phyloP scores from a whole-genome alignment of 2,797 vertebrate species.

The Smutsia gigantea region DNA sequence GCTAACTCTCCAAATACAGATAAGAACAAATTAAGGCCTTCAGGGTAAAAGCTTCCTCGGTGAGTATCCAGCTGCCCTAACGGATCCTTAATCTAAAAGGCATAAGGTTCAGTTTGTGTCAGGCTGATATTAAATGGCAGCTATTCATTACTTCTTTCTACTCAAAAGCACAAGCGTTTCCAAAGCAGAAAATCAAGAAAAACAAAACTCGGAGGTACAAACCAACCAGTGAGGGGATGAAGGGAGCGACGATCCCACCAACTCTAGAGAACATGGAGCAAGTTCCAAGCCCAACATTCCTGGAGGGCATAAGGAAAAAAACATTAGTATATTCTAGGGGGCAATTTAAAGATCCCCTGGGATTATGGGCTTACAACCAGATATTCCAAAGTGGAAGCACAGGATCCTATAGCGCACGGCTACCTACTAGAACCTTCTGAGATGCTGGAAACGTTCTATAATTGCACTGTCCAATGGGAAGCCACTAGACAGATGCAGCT shows the following conservation, averaged over 20 bases:
- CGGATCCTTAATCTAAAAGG: not conserved
- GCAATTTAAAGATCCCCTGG: not conserved
- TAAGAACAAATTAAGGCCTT: not conserved
- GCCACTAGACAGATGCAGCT: not conserved
- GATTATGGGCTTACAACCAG: not conserved
- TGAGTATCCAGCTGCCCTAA: not conserved
- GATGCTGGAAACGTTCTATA: not conserved
- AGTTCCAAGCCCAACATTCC: constrained; percentile 89
- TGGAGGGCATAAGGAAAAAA: constrained; percentile 67
- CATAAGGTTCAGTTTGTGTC: not conserved
- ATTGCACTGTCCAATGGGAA: accelerated
- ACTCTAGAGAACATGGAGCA: constrained; percentile 91
- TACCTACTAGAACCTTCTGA: not conserved
- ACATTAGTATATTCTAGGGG: not conserved
- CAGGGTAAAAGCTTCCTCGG: not conserved
- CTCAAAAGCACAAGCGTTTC: not conserved
- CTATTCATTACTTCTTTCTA: not conserved
- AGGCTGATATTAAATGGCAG: no score
- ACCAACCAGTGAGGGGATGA: constrained; percentile 90
- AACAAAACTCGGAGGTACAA: constrained; percentile 55
- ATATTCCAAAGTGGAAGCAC: not conserved
- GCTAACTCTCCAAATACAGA: not conserved
- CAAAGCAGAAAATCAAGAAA: not conserved
- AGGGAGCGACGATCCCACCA: constrained; percentile 90
- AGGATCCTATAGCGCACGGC: not conserved